Conservation (phyloP, 1,140 invertebrate genomes). For the Drosophila mauritiana region DNA sequence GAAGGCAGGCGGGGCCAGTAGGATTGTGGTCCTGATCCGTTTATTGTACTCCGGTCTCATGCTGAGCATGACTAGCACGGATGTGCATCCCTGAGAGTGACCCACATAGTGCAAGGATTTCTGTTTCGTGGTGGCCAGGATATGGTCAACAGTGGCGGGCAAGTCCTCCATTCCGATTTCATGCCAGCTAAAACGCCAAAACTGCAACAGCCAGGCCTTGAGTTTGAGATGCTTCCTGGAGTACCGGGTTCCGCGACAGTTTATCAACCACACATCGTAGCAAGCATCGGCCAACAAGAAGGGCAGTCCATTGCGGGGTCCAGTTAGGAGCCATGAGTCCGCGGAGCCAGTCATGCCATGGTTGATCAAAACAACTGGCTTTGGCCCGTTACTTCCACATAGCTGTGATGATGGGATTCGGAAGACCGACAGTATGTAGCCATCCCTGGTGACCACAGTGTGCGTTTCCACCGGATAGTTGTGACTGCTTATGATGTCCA, state of each 20-base stretch:
- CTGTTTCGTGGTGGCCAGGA: not conserved
- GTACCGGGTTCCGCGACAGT: slow-evolving; percentile 1
- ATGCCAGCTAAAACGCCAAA: not conserved
- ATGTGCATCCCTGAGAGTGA: not conserved
- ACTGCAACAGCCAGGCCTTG: not conserved
- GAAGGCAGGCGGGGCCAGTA: not conserved
- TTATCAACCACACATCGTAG: not conserved
- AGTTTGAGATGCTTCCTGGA: not conserved
- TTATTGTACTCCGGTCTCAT: not conserved
- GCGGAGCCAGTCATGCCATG: not conserved
- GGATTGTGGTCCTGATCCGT: not conserved
- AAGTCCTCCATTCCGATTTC: slow-evolving; percentile 1
- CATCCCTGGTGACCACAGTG: not conserved
- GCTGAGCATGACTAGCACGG: not conserved
- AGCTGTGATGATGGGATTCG: not conserved
- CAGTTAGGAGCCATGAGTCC: not conserved
- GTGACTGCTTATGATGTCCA: not conserved
- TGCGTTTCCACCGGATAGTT: slow-evolving; percentile 1
- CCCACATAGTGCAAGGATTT: not conserved
- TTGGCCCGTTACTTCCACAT: not conserved
- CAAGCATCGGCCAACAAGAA: not conserved
- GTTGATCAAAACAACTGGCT: not conserved
- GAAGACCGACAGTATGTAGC: not conserved
- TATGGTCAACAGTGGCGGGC: not conserved
- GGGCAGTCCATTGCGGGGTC: not conserved